Evolutionary conservation across 2,113 vertebrate species (phyloP).

Genomic region (Boleophthalmus pectinirostris): DNA sequence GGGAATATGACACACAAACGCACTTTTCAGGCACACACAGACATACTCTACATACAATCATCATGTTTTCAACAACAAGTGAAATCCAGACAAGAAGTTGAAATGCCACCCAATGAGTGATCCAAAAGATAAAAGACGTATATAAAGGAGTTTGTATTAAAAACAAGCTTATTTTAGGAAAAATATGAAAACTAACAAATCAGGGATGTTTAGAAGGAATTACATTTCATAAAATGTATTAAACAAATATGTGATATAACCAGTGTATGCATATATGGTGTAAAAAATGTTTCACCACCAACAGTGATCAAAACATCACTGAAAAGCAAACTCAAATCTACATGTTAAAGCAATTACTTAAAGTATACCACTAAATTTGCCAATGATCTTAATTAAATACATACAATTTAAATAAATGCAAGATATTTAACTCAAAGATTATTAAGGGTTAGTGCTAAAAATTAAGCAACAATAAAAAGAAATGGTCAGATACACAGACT

Average conservation of each 20-base stretch:
- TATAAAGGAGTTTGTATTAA: neutral
- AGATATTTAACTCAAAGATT: neutral
- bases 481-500: neutral
- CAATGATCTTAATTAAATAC: too few species aligned
- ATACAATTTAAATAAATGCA: neutral
- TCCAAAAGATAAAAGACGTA: neutral
- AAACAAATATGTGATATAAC: neutral
- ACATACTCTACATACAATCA: slow-evolving; percentile 1
- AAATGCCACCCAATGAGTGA: neutral
- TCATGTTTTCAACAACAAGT: slow-evolving; percentile 17
- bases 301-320: neutral
- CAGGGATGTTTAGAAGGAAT: neutral
- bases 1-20: slow-evolving; percentile 64
- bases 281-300: neutral
- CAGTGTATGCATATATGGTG: neutral
- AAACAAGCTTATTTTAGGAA: neutral
- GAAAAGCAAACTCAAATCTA: neutral
- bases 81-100: neutral
- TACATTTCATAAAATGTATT: neutral
- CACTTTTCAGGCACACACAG: slow-evolving; percentile 37
- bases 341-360: neutral
- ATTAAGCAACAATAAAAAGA: neutral
- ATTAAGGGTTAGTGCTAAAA: neutral
- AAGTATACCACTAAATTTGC: too few species aligned
- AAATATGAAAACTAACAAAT: neutral